Evolutionary conservation across 2,113 vertebrate species (phyloP).

Genomic region (Erpornis zantholeuca): DNA sequence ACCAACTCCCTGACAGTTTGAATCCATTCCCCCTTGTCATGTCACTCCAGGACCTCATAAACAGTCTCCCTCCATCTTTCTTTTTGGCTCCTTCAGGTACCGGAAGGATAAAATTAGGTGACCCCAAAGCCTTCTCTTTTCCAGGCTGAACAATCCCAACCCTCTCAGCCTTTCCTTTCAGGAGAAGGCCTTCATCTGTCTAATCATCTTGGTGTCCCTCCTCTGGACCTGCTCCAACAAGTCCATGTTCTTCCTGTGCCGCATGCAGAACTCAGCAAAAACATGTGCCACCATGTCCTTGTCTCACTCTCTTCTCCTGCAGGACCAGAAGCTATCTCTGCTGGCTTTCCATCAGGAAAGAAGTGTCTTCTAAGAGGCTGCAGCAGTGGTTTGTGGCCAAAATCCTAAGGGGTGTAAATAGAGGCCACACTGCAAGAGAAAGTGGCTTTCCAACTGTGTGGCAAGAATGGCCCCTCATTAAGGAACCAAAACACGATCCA

Average conservation of each 20-base stretch:
- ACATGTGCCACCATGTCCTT: not conserved
- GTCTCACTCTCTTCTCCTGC: not conserved
- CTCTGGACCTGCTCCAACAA: not conserved
- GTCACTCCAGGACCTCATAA: not conserved
- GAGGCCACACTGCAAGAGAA: not conserved
- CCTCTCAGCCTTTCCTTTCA: not conserved
- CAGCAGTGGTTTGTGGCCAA: not conserved
- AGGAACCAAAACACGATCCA: not conserved
- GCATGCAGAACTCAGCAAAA: not conserved
- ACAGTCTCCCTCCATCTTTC: not conserved
- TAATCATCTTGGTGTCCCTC: not conserved
- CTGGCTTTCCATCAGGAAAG: not conserved
- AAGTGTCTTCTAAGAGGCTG: not conserved
- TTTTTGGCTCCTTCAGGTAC: not conserved
- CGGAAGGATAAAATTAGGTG: not conserved
- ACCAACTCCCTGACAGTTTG: not conserved
- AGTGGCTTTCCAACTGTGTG: not conserved
- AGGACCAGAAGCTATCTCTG: not conserved
- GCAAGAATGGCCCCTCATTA: conserved; percentile 46
- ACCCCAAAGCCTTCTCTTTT: not conserved
- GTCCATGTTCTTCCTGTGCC: not conserved
- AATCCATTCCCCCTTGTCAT: not conserved
- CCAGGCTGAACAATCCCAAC: not conserved
- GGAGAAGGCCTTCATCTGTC: not conserved
- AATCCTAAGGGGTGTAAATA: not conserved